Evolutionary conservation across 2,113 vertebrate genomes (phyloP), one percentile per base, ranked within the genome.

Genomic region (Holacanthus passer): DNA sequence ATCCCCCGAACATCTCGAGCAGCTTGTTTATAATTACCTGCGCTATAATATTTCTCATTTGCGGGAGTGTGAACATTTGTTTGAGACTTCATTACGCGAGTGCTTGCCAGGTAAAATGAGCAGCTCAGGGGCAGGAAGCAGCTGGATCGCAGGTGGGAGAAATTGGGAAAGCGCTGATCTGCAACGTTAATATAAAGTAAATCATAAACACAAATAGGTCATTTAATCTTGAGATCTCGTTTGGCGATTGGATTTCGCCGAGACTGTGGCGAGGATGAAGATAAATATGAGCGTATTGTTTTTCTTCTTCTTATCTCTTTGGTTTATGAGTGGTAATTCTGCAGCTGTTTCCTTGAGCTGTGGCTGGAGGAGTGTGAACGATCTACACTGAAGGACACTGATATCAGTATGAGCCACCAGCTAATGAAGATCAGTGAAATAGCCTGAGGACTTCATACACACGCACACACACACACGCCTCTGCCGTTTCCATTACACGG

Each of bases 161-260:
- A 95, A 96, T 95, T 94, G 92, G 73, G 93, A 95, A 96, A 91
- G 83, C 95, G 90, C 74, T 96, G 95, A 95, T 94, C 94, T 96
- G 97, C 95, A 94, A 96, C 96, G 80, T 78, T 80, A 82, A 94
- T 93, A 96, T 94, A 93, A 93, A 90, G 92, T 94, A 94, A 95
- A 96, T 94, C 93, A 95, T 96, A 96, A 96, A 96, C 95, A 96
- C 92, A 95, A 96, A 92, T 83, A 94, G 94, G 95, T 96, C 88
- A 91, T 93, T 93, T 94, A 76, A 94, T 91, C 77, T 65, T 31
- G 75, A 91, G 80, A 62, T 70, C 90, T 91, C 76, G 73, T 79
- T 88, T 85, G 64, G 80, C 55, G 68, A 84, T 64, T 70, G 59
- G 73, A 84, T 90, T 91, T 86, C 39, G 60, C 58, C n/a, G 53